phyloP scores from a whole-genome alignment of 2,888 invertebrate genomes.

The Chaetogeoica ovagalla region DNA sequence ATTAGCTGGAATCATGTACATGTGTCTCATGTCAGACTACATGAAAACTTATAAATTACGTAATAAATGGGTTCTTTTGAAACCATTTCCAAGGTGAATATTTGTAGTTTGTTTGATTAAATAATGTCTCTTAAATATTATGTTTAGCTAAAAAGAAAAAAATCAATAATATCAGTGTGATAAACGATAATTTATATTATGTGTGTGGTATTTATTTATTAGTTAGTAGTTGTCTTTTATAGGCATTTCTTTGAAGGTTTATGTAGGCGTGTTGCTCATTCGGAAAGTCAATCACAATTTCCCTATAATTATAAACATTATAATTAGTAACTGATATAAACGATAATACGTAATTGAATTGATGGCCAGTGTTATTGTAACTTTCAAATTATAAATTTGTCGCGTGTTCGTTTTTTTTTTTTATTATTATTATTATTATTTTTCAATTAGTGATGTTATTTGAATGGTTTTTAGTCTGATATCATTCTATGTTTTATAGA shows the following conservation, averaged over 20 bases:
- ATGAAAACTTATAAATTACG: slow-evolving; percentile 75
- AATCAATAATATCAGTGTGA: no score
- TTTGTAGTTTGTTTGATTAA: background rate
- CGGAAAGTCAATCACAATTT: background rate
- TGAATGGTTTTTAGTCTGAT: background rate
- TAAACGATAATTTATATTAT: no score
- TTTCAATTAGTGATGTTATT: background rate
- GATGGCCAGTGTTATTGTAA: background rate
- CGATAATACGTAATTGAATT: no score
- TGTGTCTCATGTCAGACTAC: slow-evolving; percentile 84
- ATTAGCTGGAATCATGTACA: slow-evolving; percentile 83
- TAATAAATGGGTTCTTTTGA: slow-evolving; percentile 72
- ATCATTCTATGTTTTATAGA: no score
- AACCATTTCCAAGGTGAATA: slow-evolving; percentile 70
- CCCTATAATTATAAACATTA: background rate
- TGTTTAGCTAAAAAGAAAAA: background rate
- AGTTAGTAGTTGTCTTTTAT: background rate
- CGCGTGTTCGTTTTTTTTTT: no score
- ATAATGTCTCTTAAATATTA: background rate
- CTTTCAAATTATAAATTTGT: background rate
- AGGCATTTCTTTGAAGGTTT: no score
- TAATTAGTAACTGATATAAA: no score
- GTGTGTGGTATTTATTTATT: background rate
- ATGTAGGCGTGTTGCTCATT: background rate
- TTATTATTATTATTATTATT: background rate